Evolutionary conservation across 30 jellyfish, hydroid and myxozoan genomes (phyloP), one percentile per base, ranked within the genome.

Genomic region (Hydra vulgaris): DNA sequence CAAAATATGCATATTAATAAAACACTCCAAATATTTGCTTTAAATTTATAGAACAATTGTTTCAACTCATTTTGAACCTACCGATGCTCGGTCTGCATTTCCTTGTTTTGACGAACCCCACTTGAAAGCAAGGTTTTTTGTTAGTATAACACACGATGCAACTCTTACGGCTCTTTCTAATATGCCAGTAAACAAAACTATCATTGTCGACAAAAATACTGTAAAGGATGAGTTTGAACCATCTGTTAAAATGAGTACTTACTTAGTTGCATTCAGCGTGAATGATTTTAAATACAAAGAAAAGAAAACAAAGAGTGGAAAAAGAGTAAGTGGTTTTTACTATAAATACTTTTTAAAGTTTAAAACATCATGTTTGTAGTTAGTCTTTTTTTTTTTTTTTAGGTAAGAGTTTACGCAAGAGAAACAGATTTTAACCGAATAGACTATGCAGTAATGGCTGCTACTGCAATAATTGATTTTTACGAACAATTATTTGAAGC

Each of bases 61-160:
- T 20, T 79, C 97, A 18, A 84, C 96, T 21, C 99, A 94, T 74
- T 86, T 94, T 56, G 99, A 94, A 85, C 99, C 99, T 5, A 94
- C 99, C 16, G 97, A 88, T 71, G 99, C 99, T 53, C 74, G 99
- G 24, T 15, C 90, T 3, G 97, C 95, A 54, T 87, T 94, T 66
- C 99, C 99, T 7, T 94, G 97, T 54, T 82, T 94, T 78, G 99
- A 94, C 71, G 99, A 94, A 77, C 99, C 99, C 17, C 68, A 40
- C 26, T 85, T 88, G 72, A 94, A 94, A 86, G 97, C 99, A 7
- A 72, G 27, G 25, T 94, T 88, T 54, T 95, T 84, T 77, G 73
- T 94, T 53, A 79, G 84, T 25, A 86, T 94, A 26, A 70, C 72
- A 7, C 99, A 94, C 78, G 82, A 85, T 20, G 82, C 83, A 15